Conservation (phyloP, 2,113 vertebrate genomes). For the Ictidomys tridecemlineatus region DNA sequence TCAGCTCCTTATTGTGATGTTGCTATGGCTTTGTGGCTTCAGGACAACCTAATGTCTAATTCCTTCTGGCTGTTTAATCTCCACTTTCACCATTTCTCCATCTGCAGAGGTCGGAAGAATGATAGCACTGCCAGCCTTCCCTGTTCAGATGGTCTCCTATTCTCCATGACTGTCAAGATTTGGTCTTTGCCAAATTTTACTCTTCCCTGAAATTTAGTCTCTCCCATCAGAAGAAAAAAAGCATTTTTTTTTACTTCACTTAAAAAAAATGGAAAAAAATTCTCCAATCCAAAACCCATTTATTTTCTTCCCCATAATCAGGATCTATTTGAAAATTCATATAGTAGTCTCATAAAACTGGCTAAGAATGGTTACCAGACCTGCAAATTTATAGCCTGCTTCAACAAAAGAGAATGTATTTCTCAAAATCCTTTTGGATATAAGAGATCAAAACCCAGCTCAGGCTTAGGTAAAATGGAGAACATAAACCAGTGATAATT, state of each 20-base stretch:
- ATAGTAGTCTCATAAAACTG: neutral
- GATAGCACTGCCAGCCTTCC: neutral
- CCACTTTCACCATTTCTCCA: neutral
- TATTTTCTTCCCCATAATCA: neutral
- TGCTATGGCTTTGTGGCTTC: neutral
- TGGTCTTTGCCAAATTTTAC: neutral
- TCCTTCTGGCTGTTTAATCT: neutral
- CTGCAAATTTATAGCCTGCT: neutral
- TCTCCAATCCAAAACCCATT: neutral
- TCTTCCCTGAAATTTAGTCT: neutral
- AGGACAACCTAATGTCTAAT: neutral
- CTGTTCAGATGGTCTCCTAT: neutral
- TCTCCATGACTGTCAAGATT: neutral
- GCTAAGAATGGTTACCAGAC: conserved; percentile 1
- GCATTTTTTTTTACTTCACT: neutral
- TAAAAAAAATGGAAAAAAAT: neutral
- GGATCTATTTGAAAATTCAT: conserved; percentile 36
- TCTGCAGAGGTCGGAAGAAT: neutral
- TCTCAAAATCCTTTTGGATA: neutral
- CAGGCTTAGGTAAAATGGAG: neutral
- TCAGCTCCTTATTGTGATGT: neutral
- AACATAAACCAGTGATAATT: neutral
- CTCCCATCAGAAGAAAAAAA: neutral
- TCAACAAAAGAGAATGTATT: neutral
- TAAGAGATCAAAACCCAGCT: neutral